Evolutionary conservation across 1,140 invertebrate genomes (phyloP), one percentile per base, ranked within the genome.

Genomic region (Diplogasteroides magnus): DNA sequence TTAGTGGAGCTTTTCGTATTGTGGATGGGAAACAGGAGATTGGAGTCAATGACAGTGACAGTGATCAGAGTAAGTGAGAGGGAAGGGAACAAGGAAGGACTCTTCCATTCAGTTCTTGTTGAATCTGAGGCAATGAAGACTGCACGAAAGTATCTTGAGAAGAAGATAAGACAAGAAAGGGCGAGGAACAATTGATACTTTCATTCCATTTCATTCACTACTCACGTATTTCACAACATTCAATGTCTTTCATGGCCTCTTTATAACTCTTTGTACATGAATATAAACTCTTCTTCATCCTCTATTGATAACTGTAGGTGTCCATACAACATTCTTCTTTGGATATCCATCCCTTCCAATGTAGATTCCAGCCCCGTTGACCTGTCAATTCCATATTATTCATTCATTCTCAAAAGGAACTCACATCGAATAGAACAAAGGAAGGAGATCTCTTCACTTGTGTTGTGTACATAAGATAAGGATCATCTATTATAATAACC

Each of bases 361-460:
- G 37, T 11, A 48, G 37, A 48, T 48, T 48, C 37, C 37, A 6
- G 37, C 6, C 19, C 37, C 37, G 19, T 48, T 48, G 6, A 48
- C 37, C 37, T 48, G 6, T 19, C 6, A 48, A 11, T 48, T 48
- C 37, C 6, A 48, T 48, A 48, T 11, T 11, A 11, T 11, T 48
- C 6, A 48, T 48, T 48, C 6, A 48, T 48, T 6, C 19, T 11
- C 19, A 48, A 19, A 11, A 48, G 19, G 6, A 11, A 6, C 37
- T 48, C 37, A 70, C 68, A 64, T 70, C 68, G 28, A 70, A 56
- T 31, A 70, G 48, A 32, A 64, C 57, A 32, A 64, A 64, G 31
- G 61, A 55, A n/a, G 68, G 61, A 31, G 61, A 55, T 70, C 68
- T 32, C 56, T 60, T 64, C 37, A 57, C 27, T 31, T 37, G 15